These are phyloP conservation scores for Rhagophthalmus giganteus DNA, from an alignment of 2,888 invertebrate genomes.

Conservation along the genomic window DNA sequence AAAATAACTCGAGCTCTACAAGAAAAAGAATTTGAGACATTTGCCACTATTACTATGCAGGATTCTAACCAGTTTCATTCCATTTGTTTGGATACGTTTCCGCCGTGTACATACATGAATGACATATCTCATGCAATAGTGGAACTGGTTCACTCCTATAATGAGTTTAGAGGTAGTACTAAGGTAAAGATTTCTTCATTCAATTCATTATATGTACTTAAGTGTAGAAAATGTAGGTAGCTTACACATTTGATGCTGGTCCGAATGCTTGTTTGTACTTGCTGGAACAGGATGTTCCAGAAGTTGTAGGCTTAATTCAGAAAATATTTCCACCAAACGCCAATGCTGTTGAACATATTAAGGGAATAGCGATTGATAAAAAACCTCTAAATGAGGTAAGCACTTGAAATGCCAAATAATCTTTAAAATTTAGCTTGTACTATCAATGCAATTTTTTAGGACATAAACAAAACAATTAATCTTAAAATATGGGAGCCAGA, in stretches of 20 bases:
- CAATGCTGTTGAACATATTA: constrained; percentile 57
- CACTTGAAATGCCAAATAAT: neutral
- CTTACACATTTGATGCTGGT: constrained; percentile 99
- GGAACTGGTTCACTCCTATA: constrained; percentile 81
- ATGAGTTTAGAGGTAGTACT: constrained; percentile 64
- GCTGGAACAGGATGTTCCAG: constrained; percentile 72
- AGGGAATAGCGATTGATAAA: constrained; percentile 58
- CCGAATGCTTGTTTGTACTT: constrained; percentile 93
- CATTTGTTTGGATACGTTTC: constrained; percentile 88
- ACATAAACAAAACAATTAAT: constrained; percentile 32
- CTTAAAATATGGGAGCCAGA: constrained; percentile 13
- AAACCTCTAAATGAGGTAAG: constrained; percentile 44
- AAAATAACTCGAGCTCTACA: constrained; percentile 64
- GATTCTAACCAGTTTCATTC: constrained; percentile 99
- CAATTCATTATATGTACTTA: too few species aligned
- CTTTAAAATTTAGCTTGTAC: constrained; percentile 7
- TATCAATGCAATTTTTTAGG: constrained; percentile 37
- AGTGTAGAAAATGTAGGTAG: constrained; percentile 66
- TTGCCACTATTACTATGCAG: constrained; percentile 94
- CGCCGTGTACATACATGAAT: constrained; percentile 92
- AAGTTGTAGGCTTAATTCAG: constrained; percentile 69
- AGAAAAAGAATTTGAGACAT: constrained; percentile 73
- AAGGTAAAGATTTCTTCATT: constrained; percentile 57
- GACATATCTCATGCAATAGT: constrained; percentile 82
- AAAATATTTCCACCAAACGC: constrained; percentile 69